These are phyloP conservation scores for Eupsilia transversa DNA, from an alignment of 2,888 invertebrate genomes.

Conservation along the genomic window DNA sequence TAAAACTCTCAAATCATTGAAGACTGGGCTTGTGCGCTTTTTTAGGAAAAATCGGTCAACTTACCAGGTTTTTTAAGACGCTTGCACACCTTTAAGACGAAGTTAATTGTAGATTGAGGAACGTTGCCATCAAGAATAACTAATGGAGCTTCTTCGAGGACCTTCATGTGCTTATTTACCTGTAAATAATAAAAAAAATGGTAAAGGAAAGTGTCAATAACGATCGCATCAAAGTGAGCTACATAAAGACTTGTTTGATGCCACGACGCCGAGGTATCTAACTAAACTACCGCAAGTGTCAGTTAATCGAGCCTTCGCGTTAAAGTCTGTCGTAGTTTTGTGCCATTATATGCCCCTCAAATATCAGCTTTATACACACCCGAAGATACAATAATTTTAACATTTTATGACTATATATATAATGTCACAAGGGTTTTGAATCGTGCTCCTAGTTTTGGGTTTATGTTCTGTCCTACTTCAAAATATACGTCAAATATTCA, in stretches of 20 bases:
- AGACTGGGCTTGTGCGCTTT: neutral
- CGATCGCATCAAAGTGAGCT: conserved; percentile 1
- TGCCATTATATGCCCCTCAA: neutral
- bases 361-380: neutral
- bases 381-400: neutral
- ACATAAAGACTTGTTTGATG: conserved; percentile 26
- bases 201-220: conserved; percentile 9
- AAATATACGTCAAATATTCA: neutral
- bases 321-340: neutral
- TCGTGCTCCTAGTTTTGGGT: conserved; percentile 4
- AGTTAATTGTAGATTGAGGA: conserved; percentile 92
- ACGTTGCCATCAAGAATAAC: conserved; percentile 97
- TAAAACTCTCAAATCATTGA: neutral
- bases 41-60: conserved; percentile 59
- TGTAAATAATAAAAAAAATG: conserved; percentile 73
- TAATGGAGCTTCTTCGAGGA: conserved; percentile 92
- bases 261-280: neutral
- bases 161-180: conserved; percentile 91
- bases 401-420: neutral
- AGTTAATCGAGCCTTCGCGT: conserved; percentile 7
- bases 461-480: conserved; percentile 17
- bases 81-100: conserved; percentile 91
- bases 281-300: conserved; percentile 11
- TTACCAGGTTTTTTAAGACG: conserved; percentile 93
- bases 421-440: conserved; percentile 14